Percentiles rank a stretch among this genome's conserved stretches.
phyloP scores from a whole-genome alignment of 2,113 vertebrate genomes.

The Empidonax alnorum region DNA sequence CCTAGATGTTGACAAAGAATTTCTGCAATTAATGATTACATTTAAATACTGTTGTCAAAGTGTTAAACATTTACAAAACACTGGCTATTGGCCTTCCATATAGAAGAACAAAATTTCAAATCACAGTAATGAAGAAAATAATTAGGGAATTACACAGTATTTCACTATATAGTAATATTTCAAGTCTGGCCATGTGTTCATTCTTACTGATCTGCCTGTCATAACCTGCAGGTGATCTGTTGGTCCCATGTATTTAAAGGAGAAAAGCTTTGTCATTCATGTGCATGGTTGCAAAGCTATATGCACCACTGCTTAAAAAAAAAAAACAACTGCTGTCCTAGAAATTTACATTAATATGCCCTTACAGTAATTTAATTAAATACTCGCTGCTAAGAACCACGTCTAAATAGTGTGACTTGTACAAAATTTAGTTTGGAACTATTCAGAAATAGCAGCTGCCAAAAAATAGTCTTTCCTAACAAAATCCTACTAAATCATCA shows the following conservation, averaged over 20 bases:
- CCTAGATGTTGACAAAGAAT: not conserved
- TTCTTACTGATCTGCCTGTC: not conserved
- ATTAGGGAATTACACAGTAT: not conserved
- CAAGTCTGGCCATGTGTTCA: not conserved
- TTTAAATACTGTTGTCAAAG: not conserved
- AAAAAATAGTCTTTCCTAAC: not conserved
- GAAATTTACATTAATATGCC: not conserved
- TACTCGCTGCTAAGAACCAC: not conserved
- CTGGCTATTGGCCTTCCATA: not conserved
- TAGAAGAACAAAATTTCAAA: not conserved
- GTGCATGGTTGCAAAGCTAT: not conserved
- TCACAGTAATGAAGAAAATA: not conserved
- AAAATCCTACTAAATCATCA: not conserved
- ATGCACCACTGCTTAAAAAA: not conserved
- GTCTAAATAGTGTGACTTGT: not conserved
- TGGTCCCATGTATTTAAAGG: not conserved
- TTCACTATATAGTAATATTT: not conserved
- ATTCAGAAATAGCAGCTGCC: not conserved
- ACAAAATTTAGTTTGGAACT: not conserved
- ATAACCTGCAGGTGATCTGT: not conserved
- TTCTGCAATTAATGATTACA: not conserved
- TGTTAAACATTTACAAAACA: not conserved
- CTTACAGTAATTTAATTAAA: slow-evolving; percentile 24
- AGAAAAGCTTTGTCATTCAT: not conserved
- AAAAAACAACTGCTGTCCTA: not conserved